Evolutionary conservation across 2,113 vertebrate species (phyloP), one percentile per base, ranked within the genome.

Genomic region (Sterna hirundo): DNA sequence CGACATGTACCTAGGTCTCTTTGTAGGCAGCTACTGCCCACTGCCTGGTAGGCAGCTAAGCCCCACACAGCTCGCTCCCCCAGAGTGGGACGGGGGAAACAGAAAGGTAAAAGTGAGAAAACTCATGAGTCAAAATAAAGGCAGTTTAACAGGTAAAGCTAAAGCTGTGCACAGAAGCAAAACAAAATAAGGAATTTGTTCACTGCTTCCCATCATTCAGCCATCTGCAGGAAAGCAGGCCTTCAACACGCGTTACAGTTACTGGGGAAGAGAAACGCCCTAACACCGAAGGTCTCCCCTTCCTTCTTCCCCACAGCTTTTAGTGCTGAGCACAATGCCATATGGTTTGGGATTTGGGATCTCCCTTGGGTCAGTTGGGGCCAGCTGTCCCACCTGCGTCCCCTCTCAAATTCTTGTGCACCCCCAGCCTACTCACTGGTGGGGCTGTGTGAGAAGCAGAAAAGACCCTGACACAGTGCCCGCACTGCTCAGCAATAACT

Each of bases 151-250:
- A 60, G 6, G 21, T 10, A 64, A 83, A 51, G 11, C 15, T 70
- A 79, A 94, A 69, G 5, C 4, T 9, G 11, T 0, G 0, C 3
- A 21, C 0, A 0, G 8, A 74, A 89, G 32, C 13, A 70, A 83
- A 89, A 10, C 14, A 69, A 83, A 75, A 10, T 1, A 25, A 27
- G 10, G 38, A 68, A 81, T 46, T 70, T 15, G 29, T 80, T 65
- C 5, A 9, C 5, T 21, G 14, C 18, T 58, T 78, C 51, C 66
- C 9, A 38, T 10, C 1, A 32, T 58, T 74, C 8, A 8, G 52
- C 25, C 13, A 18, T 36, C 29, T 61, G 15, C 49, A 91, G 49
- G 30, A 64, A 57, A 57, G 17, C 47, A 52, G 15, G 32, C 12
- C 21, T 76, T 8, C 62, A 46, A 20, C n/a, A 57, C 5, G 1